Percentiles rank a stretch among this genome's conserved stretches.
These are phyloP conservation scores for Takifugu flavidus DNA, from an alignment of 2,113 vertebrate species.

Conservation along the genomic window DNA sequence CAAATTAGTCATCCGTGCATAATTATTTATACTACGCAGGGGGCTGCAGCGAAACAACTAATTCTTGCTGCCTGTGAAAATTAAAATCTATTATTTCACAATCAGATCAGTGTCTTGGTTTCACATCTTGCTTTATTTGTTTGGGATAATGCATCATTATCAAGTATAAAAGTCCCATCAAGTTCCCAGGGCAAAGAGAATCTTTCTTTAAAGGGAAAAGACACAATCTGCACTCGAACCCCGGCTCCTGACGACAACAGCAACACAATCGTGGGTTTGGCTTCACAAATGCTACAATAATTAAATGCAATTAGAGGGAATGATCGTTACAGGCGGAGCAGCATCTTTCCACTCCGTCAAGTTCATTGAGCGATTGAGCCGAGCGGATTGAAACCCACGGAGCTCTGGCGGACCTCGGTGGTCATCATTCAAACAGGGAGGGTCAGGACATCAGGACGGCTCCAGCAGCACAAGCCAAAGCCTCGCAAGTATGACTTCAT, in stretches of 20 bases:
- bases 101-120: slow-evolving; percentile 75
- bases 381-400: slow-evolving; percentile 54
- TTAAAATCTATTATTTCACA: slow-evolving; percentile 78
- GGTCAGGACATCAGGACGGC: slow-evolving; percentile 45
- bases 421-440: slow-evolving; percentile 58
- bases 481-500: slow-evolving; percentile 60
- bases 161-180: slow-evolving; percentile 49
- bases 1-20: slow-evolving; percentile 90
- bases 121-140: slow-evolving; percentile 75
- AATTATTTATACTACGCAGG: slow-evolving; percentile 91
- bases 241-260: slow-evolving; percentile 31
- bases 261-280: not conserved
- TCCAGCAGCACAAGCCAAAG: slow-evolving; percentile 43
- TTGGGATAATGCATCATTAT: slow-evolving; percentile 61
- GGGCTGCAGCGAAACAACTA: slow-evolving; percentile 84
- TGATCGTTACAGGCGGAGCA: slow-evolving; percentile 14
- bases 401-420: slow-evolving; percentile 30
- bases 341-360: slow-evolving; percentile 55
- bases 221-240: slow-evolving; percentile 38
- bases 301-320: slow-evolving; percentile 18
- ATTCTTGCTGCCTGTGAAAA: slow-evolving; percentile 89
- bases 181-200: slow-evolving; percentile 55
- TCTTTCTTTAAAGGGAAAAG: slow-evolving; percentile 21
- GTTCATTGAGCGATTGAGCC: slow-evolving; percentile 72
- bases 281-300: too few relatives aligned